phyloP scores from a whole-genome alignment of 2,113 vertebrate species.

The Elachura formosa region DNA sequence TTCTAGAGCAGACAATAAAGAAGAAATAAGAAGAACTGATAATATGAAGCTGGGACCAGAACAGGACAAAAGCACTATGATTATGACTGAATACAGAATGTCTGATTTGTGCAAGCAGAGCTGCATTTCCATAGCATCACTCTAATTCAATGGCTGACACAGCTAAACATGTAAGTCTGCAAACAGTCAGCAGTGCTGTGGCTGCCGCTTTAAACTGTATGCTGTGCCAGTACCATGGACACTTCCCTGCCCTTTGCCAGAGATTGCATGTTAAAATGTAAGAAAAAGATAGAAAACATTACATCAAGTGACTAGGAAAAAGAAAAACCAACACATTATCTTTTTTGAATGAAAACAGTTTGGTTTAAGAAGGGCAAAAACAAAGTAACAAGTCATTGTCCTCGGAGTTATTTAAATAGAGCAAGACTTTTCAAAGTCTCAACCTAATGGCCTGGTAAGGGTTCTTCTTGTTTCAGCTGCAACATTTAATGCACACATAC shows the following conservation, averaged over 20 bases:
- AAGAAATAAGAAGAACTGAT: not conserved
- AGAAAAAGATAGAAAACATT: not conserved
- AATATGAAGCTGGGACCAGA: not conserved
- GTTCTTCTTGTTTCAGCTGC: not conserved
- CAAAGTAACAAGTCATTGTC: not conserved
- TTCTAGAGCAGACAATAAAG: not conserved
- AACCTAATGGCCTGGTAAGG: not conserved
- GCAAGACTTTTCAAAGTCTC: not conserved
- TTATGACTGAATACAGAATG: not conserved
- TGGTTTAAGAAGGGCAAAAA: not conserved
- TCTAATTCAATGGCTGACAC: not conserved
- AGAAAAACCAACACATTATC: not conserved
- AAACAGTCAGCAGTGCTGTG: not conserved
- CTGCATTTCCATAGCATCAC: not conserved
- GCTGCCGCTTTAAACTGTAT: not conserved
- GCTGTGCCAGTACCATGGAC: not conserved
- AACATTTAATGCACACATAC: not conserved
- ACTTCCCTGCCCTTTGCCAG: not conserved
- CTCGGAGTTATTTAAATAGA: not conserved
- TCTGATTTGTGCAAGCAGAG: not conserved
- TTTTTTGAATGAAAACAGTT: not conserved
- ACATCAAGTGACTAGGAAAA: not conserved
- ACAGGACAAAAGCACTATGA: not conserved
- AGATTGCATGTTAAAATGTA: not conserved
- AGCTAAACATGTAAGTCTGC: not conserved